phyloP scores from a whole-genome alignment of 2,888 invertebrate species.

The Cephus nigrinus region DNA sequence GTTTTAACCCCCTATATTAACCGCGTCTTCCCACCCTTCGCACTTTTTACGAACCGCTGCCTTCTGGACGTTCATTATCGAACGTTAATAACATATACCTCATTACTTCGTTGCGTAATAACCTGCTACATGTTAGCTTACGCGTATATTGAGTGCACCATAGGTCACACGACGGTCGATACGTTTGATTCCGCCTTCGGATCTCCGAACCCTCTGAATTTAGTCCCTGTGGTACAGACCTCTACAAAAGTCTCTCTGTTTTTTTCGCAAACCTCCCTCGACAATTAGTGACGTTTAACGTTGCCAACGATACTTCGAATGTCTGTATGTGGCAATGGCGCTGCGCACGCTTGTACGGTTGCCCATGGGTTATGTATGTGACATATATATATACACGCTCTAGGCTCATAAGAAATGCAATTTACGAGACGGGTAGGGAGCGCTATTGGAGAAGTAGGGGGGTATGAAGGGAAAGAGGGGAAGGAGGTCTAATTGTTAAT shows the following conservation, averaged over 20 bases:
- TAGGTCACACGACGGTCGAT: neutral
- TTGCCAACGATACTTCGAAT: neutral
- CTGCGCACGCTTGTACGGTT: neutral
- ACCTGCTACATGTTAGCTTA: neutral
- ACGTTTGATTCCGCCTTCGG: neutral
- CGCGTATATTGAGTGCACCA: neutral
- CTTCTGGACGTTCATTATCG: neutral
- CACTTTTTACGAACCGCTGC: neutral
- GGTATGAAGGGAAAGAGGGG: constrained; percentile 7
- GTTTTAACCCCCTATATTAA: neutral
- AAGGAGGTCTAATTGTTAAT: constrained; percentile 35
- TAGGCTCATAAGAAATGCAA: constrained; percentile 23
- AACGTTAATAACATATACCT: neutral
- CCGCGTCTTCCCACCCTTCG: neutral
- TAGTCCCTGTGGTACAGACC: neutral
- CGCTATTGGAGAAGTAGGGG: neutral
- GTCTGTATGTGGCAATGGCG: neutral
- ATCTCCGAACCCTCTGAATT: neutral
- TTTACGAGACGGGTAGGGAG: constrained; percentile 17
- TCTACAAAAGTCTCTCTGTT: neutral
- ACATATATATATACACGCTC: neutral
- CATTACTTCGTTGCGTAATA: neutral
- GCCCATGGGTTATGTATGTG: neutral
- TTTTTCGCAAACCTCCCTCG: neutral
- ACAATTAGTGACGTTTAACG: neutral